A percentile compares a stretch with the other conserved stretches of the same genome.
These are phyloP conservation scores for Reticulitermes speratus DNA, from an alignment of 1,140 invertebrate genomes.

Conservation along the genomic window DNA sequence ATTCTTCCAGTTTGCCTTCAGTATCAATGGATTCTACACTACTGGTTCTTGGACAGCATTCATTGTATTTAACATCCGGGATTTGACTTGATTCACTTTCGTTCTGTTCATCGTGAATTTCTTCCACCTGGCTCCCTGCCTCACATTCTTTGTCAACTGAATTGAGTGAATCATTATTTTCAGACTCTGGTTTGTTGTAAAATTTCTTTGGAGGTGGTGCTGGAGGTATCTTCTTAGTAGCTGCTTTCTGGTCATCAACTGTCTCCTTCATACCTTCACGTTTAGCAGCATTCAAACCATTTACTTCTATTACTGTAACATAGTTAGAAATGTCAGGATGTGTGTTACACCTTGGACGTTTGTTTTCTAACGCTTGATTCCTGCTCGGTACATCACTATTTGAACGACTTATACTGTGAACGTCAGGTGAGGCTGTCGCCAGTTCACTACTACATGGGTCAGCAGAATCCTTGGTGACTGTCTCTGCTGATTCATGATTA, in stretches of 20 bases:
- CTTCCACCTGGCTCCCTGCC: constrained; percentile 43
- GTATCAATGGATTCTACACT: constrained; percentile 37
- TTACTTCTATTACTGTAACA: constrained; percentile 86
- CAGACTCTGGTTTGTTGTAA: neutral
- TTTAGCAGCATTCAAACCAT: constrained; percentile 47
- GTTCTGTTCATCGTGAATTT: constrained; percentile 45
- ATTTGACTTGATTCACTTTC: constrained; percentile 37
- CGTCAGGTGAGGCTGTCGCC: constrained; percentile 49
- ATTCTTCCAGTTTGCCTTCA: constrained; percentile 51
- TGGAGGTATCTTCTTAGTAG: constrained; percentile 44
- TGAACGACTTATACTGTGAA: constrained; percentile 16
- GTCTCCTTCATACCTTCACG: constrained; percentile 18
- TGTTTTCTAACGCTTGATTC: constrained; percentile 18
- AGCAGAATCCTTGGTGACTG: constrained; percentile 35
- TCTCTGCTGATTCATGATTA: constrained; percentile 33
- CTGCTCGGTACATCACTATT: constrained; percentile 27
- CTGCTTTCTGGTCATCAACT: constrained; percentile 34
- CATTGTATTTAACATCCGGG: constrained; percentile 44
- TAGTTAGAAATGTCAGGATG: constrained; percentile 61
- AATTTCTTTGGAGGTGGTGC: constrained; percentile 44
- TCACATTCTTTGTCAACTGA: constrained; percentile 47
- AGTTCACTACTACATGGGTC: constrained; percentile 51
- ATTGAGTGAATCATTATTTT: constrained; percentile 26
- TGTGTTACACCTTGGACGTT: constrained; percentile 43
- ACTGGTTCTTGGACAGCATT: constrained; percentile 30